A percentile compares a stretch with the other conserved stretches of the same genome.
phyloP scores from a whole-genome alignment of 2,888 invertebrate species.

The Callyntrura sp. region DNA sequence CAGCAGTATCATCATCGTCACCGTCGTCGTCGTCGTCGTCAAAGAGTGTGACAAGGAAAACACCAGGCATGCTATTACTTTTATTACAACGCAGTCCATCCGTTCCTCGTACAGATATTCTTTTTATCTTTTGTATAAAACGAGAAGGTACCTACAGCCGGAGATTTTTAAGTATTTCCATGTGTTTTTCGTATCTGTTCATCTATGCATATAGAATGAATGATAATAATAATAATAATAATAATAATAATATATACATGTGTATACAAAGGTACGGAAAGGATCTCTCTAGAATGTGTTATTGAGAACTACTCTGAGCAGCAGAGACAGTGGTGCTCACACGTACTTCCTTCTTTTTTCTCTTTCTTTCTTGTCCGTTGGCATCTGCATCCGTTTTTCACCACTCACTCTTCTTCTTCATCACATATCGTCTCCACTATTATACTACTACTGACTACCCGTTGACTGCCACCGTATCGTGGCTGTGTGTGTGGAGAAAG shows the following conservation, averaged over 20 bases:
- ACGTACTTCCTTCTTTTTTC: slow-evolving; percentile 69
- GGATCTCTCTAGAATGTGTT: background rate
- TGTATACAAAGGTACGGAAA: background rate
- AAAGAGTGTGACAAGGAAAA: slow-evolving; percentile 67
- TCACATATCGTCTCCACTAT: slow-evolving; percentile 41
- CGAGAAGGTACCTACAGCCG: background rate
- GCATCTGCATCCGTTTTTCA: slow-evolving; percentile 76
- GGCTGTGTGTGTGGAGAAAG: background rate
- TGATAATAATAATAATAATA: too few relatives aligned
- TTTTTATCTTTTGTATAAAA: background rate
- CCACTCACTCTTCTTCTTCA: slow-evolving; percentile 61
- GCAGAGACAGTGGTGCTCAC: slow-evolving; percentile 60
- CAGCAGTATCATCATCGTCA: slow-evolving; percentile 34
- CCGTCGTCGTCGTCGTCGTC: slow-evolving; percentile 51
- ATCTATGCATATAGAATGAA: slow-evolving; percentile 14
- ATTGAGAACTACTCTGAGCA: background rate
- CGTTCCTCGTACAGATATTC: slow-evolving; percentile 26
- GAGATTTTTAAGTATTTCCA: background rate
- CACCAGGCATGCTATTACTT: slow-evolving; percentile 19
- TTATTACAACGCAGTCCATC: slow-evolving; percentile 70
- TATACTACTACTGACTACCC: background rate
- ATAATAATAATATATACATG: background rate
- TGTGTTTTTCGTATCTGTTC: slow-evolving; percentile 20
- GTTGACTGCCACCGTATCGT: background rate
- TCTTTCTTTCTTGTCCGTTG: slow-evolving; percentile 58